These are phyloP conservation scores for Drosophila mettleri DNA, from an alignment of 2,888 invertebrate species.

Conservation along the genomic window DNA sequence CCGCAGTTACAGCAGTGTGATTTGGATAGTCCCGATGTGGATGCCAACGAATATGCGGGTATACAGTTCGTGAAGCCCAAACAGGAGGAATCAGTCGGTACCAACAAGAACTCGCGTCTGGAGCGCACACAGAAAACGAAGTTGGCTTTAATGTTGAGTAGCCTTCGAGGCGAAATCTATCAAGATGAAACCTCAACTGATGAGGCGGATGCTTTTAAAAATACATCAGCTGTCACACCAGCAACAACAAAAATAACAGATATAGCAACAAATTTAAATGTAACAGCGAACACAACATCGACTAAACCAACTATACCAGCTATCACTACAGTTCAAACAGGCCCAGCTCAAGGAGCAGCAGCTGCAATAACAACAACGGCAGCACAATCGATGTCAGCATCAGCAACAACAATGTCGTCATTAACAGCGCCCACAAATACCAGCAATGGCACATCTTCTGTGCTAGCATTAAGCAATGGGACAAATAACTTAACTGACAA, in stretches of 20 bases:
- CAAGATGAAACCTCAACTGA: constrained; percentile 65
- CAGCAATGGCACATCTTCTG: constrained; percentile 11
- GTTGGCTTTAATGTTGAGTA: constrained; percentile 83
- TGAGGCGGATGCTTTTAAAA: constrained; percentile 50
- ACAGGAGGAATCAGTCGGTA: constrained; percentile 60
- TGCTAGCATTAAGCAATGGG: constrained; percentile 9
- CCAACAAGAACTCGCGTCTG: constrained; percentile 69
- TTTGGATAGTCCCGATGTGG: constrained; percentile 47
- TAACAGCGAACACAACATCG: constrained; percentile 19
- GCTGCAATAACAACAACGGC: neutral
- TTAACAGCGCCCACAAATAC: constrained; percentile 4
- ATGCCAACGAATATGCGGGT: constrained; percentile 70
- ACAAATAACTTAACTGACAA: neutral
- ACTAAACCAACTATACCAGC: neutral
- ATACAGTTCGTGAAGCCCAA: constrained; percentile 84
- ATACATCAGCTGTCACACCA: neutral
- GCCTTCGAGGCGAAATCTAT: constrained; percentile 83
- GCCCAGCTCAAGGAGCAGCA: neutral
- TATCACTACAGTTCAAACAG: neutral
- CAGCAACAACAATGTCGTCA: neutral
- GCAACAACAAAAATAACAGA: constrained; percentile 17
- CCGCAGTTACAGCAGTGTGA: constrained; percentile 45
- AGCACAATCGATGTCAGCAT: neutral
- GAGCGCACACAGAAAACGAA: constrained; percentile 83
- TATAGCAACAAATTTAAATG: constrained; percentile 19